Conservation (phyloP, 2,888 invertebrate genomes). For the Pogonocherus hispidulus region DNA sequence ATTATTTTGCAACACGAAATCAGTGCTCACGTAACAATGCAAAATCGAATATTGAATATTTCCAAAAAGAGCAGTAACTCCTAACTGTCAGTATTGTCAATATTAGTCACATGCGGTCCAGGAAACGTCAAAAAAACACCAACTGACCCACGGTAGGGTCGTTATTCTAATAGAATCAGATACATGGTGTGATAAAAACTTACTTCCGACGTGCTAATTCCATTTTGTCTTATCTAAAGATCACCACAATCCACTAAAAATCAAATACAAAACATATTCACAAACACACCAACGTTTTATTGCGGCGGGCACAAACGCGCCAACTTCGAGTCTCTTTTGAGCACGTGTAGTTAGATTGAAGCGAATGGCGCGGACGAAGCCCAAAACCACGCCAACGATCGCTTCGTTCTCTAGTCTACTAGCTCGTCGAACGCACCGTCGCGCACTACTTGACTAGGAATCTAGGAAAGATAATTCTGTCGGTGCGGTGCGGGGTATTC, state of each 20-base stretch:
- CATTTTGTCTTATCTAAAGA: conserved; percentile 4
- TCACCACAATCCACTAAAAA: conserved; percentile 24
- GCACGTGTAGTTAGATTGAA: conserved; percentile 8
- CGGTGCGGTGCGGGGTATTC: conserved; percentile 1
- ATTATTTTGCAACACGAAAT: conserved; percentile 16
- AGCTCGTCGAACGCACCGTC: conserved; percentile 15
- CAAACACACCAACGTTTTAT: conserved; percentile 12
- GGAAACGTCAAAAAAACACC: conserved; percentile 1
- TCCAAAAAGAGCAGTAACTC: background rate
- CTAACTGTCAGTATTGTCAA: conserved; percentile 24
- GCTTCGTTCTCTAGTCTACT: conserved; percentile 5
- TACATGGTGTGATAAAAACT: conserved; percentile 8
- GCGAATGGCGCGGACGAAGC: conserved; percentile 14
- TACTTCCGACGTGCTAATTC: conserved; percentile 27
- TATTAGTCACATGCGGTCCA: conserved; percentile 19
- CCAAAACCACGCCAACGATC: background rate
- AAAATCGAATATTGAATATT: background rate
- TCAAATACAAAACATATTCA: conserved; percentile 6
- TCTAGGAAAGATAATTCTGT: conserved; percentile 6
- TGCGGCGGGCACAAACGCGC: conserved; percentile 17
- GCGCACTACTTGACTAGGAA: conserved; percentile 26
- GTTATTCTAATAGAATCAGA: conserved; percentile 7
- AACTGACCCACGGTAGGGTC: background rate
- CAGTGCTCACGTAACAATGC: background rate
- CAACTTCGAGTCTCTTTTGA: conserved; percentile 19